phyloP scores from a whole-genome alignment of 2,888 invertebrate species.

The Rotaria magnacalcarata region DNA sequence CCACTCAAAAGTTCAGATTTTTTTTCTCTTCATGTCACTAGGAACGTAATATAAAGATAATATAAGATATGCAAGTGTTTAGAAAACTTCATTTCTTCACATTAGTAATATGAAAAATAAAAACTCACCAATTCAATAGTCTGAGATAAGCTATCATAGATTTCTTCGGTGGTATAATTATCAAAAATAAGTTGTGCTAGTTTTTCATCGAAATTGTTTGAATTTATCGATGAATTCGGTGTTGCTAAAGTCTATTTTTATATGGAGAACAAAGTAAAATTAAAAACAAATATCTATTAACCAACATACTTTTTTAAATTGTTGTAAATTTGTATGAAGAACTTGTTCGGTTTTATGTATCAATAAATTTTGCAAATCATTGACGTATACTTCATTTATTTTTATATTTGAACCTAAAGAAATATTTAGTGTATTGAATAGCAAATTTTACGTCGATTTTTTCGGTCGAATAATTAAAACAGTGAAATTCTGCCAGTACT shows the following conservation, averaged over 20 bases:
- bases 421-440: too few relatives aligned
- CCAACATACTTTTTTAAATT: neutral
- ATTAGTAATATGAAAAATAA: neutral
- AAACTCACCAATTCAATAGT: neutral
- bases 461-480: too few relatives aligned
- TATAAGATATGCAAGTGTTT: too few relatives aligned
- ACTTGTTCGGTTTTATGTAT: neutral
- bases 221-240: neutral
- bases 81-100: neutral
- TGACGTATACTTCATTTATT: neutral
- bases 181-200: neutral
- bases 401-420: neutral
- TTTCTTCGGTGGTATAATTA: neutral
- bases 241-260: neutral
- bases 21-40: too few relatives aligned
- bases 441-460: too few relatives aligned
- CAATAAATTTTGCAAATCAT: slow-evolving; percentile 3
- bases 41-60: too few relatives aligned
- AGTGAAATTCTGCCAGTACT: too few relatives aligned
- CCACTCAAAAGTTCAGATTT: too few relatives aligned
- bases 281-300: too few relatives aligned
- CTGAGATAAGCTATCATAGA: too few relatives aligned
- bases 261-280: neutral
- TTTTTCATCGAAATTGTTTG: neutral
- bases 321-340: neutral